Base-by-base conservation (phyloP, 2,113 vertebrate species). In the Microcebus griseorufus region DNA sequence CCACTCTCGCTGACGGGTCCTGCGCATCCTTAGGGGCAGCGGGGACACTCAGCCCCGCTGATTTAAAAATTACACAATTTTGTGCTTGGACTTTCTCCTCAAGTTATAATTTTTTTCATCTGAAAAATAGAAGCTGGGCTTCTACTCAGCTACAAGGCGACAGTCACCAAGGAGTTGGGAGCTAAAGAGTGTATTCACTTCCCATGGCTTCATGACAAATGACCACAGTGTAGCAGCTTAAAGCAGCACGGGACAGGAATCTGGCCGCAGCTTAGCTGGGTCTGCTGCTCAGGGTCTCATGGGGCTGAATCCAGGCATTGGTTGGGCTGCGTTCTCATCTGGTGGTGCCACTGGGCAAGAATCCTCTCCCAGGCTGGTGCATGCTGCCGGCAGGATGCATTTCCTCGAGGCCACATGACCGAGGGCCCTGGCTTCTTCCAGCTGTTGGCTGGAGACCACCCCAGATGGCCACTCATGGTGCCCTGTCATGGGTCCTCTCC, bases 391-490 rank as follows among this genome's bases (percentile, higher is more conserved):
- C 58, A 64, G 80, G 14, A 29, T 42, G 34, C 39, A 8, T 39
- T 53, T 39, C 48, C 62, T 55, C 29, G 9, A 5, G 48, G 27
- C n/a, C 0, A 0, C 14, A 14, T 10, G 18, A 81, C 48, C 2
- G 0, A 45, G 8, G n/a, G 64, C n/a, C n/a, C 27, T 0, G 9
- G 88, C 32, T 37, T 29, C 58, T 29, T 37, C 23, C 51, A 45
- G 73, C 34, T n/a, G 32, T 9, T 0, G 6, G n/a, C 34, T 53
- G n/a, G 88, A 45, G 37, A 6, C 14, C 1, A 0, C n/a, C 16
- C 9, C 73, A 32, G 17, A 16, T 17, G 14, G 27, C 25, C 8
- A 2, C 55, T 62, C 8, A 23, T 2, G 12, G 39, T 34, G 20
- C 20, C 29, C 55, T 76, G 53, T 39, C 29, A 14, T 16, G 70